These are phyloP conservation scores for Otis tarda DNA, from an alignment of 2,113 vertebrate genomes.

Conservation along the genomic window DNA sequence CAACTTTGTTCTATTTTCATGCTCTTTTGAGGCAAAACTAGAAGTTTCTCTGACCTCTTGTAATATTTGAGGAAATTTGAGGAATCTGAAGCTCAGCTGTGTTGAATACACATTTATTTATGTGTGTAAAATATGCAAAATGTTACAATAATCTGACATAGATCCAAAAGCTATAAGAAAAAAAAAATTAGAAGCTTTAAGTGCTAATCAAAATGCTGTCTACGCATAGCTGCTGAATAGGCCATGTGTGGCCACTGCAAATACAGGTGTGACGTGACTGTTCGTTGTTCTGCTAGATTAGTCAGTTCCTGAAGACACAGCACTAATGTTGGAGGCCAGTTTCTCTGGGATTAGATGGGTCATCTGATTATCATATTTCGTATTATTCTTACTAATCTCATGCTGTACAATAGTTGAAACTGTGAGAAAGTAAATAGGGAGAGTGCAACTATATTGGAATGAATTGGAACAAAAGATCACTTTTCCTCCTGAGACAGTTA, in stretches of 20 bases:
- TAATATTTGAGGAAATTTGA: background rate
- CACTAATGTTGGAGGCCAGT: background rate
- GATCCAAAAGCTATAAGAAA: background rate
- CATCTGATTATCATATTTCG: slow-evolving; percentile 41
- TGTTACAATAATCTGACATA: background rate
- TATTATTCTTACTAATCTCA: slow-evolving; percentile 14
- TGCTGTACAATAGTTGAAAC: background rate
- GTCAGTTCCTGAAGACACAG: background rate
- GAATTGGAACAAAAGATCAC: background rate
- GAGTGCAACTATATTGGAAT: background rate
- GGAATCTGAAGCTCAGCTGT: background rate
- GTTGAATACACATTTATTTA: background rate
- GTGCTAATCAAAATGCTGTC: slow-evolving; percentile 31
- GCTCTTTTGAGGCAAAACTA: background rate
- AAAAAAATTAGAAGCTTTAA: background rate
- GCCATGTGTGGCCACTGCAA: background rate
- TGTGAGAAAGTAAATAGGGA: background rate
- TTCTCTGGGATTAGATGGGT: slow-evolving; percentile 18
- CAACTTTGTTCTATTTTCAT: background rate
- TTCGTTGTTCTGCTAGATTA: slow-evolving; percentile 22
- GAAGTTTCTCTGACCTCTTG: background rate
- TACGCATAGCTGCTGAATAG: background rate
- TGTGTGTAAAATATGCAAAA: background rate
- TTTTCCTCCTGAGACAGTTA: background rate
- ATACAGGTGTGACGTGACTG: slow-evolving; percentile 31